These are phyloP conservation scores for Keiferia lycopersicella DNA, from an alignment of 2,888 invertebrate species.

Conservation along the genomic window DNA sequence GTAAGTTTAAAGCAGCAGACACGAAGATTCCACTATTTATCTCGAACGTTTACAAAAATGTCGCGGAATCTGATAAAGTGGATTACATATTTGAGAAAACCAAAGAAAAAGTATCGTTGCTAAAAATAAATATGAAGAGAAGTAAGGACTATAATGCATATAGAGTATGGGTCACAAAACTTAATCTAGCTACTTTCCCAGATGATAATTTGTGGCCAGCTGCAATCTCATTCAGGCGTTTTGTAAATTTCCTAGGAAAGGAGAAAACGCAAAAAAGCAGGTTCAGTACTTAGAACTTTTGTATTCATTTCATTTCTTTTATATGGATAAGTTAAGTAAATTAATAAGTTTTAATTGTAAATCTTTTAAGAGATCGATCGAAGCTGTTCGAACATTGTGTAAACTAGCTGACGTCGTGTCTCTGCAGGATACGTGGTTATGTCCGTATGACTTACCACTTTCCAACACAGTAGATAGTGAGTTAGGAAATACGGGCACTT, in stretches of 20 bases:
- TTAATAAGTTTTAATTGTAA: slow-evolving; percentile 31
- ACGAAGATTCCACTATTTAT: slow-evolving; percentile 30
- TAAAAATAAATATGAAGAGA: slow-evolving; percentile 27
- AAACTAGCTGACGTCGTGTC: slow-evolving; percentile 24
- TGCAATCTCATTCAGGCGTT: slow-evolving; percentile 33
- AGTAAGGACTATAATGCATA: slow-evolving; percentile 30
- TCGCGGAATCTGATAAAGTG: slow-evolving; percentile 26
- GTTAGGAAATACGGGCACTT: slow-evolving; percentile 23
- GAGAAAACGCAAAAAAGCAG: not conserved
- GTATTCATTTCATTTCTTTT: not conserved
- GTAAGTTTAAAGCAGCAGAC: slow-evolving; percentile 30
- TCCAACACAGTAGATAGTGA: slow-evolving; percentile 23
- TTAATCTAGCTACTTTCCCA: slow-evolving; percentile 27
- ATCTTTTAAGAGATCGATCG: slow-evolving; percentile 27
- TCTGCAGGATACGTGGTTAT: slow-evolving; percentile 31
- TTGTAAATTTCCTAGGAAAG: slow-evolving; percentile 29
- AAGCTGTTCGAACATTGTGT: slow-evolving; percentile 23
- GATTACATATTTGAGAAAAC: slow-evolving; percentile 27
- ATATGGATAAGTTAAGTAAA: not conserved
- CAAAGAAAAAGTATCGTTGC: slow-evolving; percentile 25
- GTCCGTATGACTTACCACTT: slow-evolving; percentile 28
- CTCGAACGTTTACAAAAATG: slow-evolving; percentile 31
- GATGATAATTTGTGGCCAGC: slow-evolving; percentile 33
- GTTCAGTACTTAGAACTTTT: not conserved
- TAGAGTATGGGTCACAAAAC: slow-evolving; percentile 30